Evolutionary conservation across 2,797 vertebrate species (phyloP).

Genomic region (Loriculus beryllinus): DNA sequence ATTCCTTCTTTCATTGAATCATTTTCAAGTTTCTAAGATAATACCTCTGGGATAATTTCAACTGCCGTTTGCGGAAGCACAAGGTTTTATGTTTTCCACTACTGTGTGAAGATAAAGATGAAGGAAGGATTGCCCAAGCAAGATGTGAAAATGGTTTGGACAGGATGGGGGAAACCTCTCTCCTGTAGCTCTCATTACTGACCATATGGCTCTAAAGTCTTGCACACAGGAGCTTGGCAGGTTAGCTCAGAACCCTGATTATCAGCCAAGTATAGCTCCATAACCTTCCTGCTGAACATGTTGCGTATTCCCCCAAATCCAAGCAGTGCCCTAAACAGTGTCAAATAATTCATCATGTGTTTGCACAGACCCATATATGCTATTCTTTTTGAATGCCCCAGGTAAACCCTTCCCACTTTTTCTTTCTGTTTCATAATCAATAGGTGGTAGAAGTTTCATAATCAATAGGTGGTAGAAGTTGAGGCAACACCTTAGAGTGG

Average conservation of each 20-base stretch:
- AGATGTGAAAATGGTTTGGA: neutral
- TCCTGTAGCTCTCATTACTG: neutral
- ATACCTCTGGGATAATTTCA: slow-evolving; percentile 42
- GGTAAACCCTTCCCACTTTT: neutral
- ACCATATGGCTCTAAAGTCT: neutral
- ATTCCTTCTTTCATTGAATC: slow-evolving; percentile 63
- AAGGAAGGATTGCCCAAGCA: neutral
- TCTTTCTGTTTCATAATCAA: neutral
- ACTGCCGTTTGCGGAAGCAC: neutral
- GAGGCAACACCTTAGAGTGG: neutral
- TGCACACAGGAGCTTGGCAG: neutral
- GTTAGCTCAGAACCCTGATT: neutral
- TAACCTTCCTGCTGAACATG: neutral
- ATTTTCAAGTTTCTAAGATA: slow-evolving; percentile 58
- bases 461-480: neutral
- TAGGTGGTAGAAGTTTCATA: neutral
- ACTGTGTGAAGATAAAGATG: neutral
- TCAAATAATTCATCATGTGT: neutral
- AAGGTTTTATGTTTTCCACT: neutral
- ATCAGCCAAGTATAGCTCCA: neutral
- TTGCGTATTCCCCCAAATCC: neutral
- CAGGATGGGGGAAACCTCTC: neutral
- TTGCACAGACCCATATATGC: neutral
- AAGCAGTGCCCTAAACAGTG: neutral
- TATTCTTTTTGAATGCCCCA: neutral